phyloP scores from a whole-genome alignment of 2,888 invertebrate species.

The Hanleya hanleyi region DNA sequence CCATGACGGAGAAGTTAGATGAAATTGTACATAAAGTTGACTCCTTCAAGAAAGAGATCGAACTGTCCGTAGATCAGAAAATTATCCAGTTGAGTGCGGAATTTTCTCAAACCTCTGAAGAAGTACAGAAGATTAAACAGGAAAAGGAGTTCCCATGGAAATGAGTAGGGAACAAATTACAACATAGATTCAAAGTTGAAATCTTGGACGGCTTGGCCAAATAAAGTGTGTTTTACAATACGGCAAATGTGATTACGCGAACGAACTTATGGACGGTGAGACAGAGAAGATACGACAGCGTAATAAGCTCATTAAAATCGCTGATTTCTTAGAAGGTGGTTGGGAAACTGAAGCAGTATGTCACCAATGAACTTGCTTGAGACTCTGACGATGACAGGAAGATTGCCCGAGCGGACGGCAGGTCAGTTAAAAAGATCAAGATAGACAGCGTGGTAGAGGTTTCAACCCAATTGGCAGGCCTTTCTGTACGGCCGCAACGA shows the following conservation, averaged over 20 bases:
- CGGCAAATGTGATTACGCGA: no score
- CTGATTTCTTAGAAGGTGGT: slow-evolving; percentile 30
- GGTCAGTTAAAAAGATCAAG: slow-evolving; percentile 31
- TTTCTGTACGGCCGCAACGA: no score
- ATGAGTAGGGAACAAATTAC: not conserved
- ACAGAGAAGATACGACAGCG: not conserved
- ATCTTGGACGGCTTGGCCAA: not conserved
- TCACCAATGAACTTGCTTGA: slow-evolving; percentile 30
- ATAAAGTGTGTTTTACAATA: not conserved
- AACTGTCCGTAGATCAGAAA: not conserved
- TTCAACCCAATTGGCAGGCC: no score
- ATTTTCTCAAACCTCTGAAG: not conserved
- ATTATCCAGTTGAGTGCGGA: not conserved
- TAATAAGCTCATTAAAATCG: slow-evolving; percentile 33
- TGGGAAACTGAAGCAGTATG: slow-evolving; percentile 36
- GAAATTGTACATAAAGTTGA: not conserved
- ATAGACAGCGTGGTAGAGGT: not conserved
- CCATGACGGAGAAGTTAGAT: slow-evolving; percentile 2
- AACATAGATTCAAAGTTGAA: not conserved
- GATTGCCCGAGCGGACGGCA: slow-evolving; percentile 28
- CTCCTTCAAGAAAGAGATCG: not conserved
- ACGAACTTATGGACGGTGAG: no score
- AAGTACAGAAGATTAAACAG: not conserved
- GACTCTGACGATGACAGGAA: slow-evolving; percentile 34
- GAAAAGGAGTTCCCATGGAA: not conserved